Evolutionary conservation across 2,888 invertebrate genomes (phyloP).

Genomic region (Euzetes globulus): DNA sequence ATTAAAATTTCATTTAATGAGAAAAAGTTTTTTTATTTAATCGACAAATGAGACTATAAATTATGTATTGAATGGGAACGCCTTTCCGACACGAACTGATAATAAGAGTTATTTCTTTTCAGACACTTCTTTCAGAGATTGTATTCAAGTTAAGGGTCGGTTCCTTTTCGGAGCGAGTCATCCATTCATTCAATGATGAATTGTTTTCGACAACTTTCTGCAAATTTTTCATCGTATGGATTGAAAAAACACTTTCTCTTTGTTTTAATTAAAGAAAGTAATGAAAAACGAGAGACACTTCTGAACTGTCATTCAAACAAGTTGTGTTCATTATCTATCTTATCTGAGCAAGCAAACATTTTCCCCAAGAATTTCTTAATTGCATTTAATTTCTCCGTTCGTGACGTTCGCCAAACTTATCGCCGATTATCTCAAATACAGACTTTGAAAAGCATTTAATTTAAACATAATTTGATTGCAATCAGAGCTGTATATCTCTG

Average conservation of each 20-base stretch:
- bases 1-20: not conserved
- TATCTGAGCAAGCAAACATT: too few relatives aligned
- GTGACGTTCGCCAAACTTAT: too few relatives aligned
- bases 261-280: not conserved
- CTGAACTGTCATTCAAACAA: not conserved
- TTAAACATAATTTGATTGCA: too few relatives aligned
- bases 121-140: not conserved
- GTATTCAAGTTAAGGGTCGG: too few relatives aligned
- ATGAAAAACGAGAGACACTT: not conserved
- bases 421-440: too few relatives aligned
- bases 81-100: slow-evolving; percentile 5
- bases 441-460: too few relatives aligned
- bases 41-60: slow-evolving; percentile 19
- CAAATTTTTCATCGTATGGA: not conserved
- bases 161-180: not conserved
- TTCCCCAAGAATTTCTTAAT: too few relatives aligned
- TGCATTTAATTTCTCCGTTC: too few relatives aligned
- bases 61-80: slow-evolving; percentile 14
- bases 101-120: not conserved
- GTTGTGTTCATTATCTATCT: not conserved
- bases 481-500: too few relatives aligned
- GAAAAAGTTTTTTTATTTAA: not conserved
- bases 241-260: not conserved
- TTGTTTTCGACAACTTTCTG: not conserved
- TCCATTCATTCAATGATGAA: not conserved